A percentile compares a stretch with the other conserved stretches of the same genome.
These are phyloP conservation scores for Clarias platycephalus DNA, from an alignment of 2,797 vertebrate species.

Conservation along the genomic window DNA sequence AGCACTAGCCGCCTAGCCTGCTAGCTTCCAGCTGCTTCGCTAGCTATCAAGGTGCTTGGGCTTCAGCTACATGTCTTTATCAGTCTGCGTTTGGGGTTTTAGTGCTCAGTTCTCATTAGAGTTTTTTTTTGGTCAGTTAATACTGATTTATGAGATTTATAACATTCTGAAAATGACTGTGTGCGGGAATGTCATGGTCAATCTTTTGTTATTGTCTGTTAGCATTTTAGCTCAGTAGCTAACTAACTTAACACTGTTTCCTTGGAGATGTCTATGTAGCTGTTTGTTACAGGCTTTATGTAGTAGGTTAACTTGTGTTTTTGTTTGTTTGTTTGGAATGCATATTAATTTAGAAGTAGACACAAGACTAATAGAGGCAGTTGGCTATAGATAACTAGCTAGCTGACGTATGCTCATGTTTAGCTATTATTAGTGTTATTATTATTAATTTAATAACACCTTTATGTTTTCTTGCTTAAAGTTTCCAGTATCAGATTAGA, in stretches of 20 bases:
- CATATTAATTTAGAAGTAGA: neutral
- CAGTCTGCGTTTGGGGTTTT: neutral
- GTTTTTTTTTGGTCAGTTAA: conserved; percentile 10
- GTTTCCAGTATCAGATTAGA: too few species aligned
- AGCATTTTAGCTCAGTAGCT: conserved; percentile 27
- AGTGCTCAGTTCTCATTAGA: neutral
- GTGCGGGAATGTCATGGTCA: conserved; percentile 29
- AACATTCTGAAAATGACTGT: conserved; percentile 25
- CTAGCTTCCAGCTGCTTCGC: conserved; percentile 25
- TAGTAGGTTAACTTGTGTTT: neutral
- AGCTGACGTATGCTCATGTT: neutral
- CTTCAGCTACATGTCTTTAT: conserved; percentile 19
- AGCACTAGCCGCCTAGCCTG: conserved; percentile 24
- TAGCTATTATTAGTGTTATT: neutral
- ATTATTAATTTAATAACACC: neutral
- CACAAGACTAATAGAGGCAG: too few species aligned
- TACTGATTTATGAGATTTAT: conserved; percentile 13
- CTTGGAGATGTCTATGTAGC: too few species aligned
- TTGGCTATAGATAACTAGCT: neutral
- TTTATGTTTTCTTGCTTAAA: neutral
- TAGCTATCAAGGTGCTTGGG: conserved; percentile 39
- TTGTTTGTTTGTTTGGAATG: neutral
- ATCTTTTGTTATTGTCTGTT: conserved; percentile 40
- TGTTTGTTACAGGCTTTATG: neutral
- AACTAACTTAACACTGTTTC: neutral